Percentiles rank a stretch among this genome's conserved stretches.
phyloP scores from a whole-genome alignment of 2,888 invertebrate genomes.

The Pseudoips prasinana region DNA sequence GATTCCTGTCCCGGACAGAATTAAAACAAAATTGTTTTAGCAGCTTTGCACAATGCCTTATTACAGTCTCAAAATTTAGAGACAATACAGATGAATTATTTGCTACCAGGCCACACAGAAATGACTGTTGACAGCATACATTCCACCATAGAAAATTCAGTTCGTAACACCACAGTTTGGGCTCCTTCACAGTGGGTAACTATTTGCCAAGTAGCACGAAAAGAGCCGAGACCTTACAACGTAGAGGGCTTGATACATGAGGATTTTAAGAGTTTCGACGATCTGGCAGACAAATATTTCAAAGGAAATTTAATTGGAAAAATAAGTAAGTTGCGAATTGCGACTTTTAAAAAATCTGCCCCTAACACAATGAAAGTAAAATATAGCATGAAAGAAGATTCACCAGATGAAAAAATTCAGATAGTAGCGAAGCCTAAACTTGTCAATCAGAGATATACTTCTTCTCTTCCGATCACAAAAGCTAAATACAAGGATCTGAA shows the following conservation, averaged over 20 bases:
- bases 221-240: conserved; percentile 6
- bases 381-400: conserved; percentile 1
- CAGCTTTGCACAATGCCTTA: conserved; percentile 21
- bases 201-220: conserved; percentile 8
- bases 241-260: conserved; percentile 5
- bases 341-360: background rate
- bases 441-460: background rate
- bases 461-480: background rate
- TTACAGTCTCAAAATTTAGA: conserved; percentile 11
- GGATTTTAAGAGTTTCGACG: background rate
- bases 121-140: conserved; percentile 29
- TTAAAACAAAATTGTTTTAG: conserved; percentile 28
- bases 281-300: background rate
- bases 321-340: background rate
- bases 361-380: background rate
- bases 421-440: background rate
- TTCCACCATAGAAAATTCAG: conserved; percentile 20
- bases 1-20: conserved; percentile 31
- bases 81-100: conserved; percentile 29
- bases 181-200: conserved; percentile 27
- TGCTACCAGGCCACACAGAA: conserved; percentile 29
- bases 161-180: conserved; percentile 22
- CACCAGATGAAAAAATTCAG: background rate
- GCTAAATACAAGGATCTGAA: conserved; percentile 12
- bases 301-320: background rate